These are phyloP conservation scores for Synodontis membranacea DNA, from an alignment of 2,113 vertebrate species.

Conservation along the genomic window DNA sequence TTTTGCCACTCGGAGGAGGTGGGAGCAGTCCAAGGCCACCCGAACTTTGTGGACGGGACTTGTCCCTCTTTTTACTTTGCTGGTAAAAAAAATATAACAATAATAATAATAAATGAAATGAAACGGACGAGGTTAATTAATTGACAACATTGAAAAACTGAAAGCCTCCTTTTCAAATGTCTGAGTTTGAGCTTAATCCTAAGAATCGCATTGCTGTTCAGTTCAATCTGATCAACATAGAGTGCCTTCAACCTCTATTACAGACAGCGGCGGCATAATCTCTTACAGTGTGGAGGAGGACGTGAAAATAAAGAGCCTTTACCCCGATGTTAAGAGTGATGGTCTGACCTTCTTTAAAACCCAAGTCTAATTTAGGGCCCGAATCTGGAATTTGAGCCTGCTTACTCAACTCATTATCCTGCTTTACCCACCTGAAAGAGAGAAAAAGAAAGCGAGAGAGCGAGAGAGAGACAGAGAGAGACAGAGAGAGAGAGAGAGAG, in stretches of 20 bases:
- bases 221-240: neutral
- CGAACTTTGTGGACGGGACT: slow-evolving; percentile 76
- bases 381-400: slow-evolving; percentile 83
- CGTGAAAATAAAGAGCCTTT: slow-evolving; percentile 26
- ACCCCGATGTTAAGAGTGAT: slow-evolving; percentile 98
- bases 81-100: too few species aligned
- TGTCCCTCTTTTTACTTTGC: slow-evolving; percentile 86
- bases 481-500: slow-evolving; percentile 22
- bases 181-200: neutral
- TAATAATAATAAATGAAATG: slow-evolving; percentile 49
- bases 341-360: slow-evolving; percentile 97
- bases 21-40: slow-evolving; percentile 86
- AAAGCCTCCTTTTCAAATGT: neutral
- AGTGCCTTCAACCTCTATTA: neutral
- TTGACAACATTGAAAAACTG: neutral
- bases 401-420: slow-evolving; percentile 85
- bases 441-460: neutral
- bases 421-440: slow-evolving; percentile 88
- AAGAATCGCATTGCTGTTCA: neutral
- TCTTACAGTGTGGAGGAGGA: neutral
- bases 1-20: slow-evolving; percentile 88
- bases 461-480: slow-evolving; percentile 27
- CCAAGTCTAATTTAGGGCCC: slow-evolving; percentile 90
- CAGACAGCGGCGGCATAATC: neutral
- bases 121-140: neutral